Percentiles rank a stretch among this genome's conserved stretches.
Conservation (phyloP, 2,113 vertebrate genomes). For the Nematolebias whitei region DNA sequence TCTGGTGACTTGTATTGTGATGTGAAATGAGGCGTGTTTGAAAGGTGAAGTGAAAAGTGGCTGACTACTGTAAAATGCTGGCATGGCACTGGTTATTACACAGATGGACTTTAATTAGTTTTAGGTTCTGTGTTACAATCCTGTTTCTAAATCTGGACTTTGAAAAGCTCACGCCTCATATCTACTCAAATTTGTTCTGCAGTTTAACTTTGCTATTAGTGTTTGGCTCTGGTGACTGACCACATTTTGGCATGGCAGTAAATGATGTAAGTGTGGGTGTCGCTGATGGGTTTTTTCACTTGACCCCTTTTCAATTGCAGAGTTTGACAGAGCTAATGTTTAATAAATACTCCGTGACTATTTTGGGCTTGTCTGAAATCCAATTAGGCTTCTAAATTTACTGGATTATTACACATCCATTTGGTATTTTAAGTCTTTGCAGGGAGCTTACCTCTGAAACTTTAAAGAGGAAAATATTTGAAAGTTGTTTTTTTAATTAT, state of each 20-base stretch:
- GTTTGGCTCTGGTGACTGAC: constrained; percentile 63
- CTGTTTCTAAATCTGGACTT: constrained; percentile 60
- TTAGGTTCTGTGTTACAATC: constrained; percentile 53
- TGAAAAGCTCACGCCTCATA: constrained; percentile 39
- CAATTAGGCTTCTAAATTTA: constrained; percentile 74
- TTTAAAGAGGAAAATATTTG: constrained; percentile 38
- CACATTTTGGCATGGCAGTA: constrained; percentile 58
- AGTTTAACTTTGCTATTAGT: constrained; percentile 69
- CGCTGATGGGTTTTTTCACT: constrained; percentile 66
- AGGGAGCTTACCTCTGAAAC: constrained; percentile 58
- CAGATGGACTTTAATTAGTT: constrained; percentile 70
- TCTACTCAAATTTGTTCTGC: constrained; percentile 66
- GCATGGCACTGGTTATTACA: constrained; percentile 42
- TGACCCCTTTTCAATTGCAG: constrained; percentile 70
- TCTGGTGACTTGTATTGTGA: constrained; percentile 34
- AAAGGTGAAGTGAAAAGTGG: constrained; percentile 28
- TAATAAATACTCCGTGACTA: constrained; percentile 76
- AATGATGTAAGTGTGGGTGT: constrained; percentile 48
- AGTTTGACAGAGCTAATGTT: constrained; percentile 68
- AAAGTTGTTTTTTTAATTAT: constrained; percentile 44
- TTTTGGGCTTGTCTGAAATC: constrained; percentile 70
- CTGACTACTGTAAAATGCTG: constrained; percentile 29
- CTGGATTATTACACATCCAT: constrained; percentile 72
- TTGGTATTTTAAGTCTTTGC: constrained; percentile 66
- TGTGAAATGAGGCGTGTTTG: constrained; percentile 26